Evolutionary conservation across 2,797 vertebrate species (phyloP).

Genomic region (Spinus olivaceus): DNA sequence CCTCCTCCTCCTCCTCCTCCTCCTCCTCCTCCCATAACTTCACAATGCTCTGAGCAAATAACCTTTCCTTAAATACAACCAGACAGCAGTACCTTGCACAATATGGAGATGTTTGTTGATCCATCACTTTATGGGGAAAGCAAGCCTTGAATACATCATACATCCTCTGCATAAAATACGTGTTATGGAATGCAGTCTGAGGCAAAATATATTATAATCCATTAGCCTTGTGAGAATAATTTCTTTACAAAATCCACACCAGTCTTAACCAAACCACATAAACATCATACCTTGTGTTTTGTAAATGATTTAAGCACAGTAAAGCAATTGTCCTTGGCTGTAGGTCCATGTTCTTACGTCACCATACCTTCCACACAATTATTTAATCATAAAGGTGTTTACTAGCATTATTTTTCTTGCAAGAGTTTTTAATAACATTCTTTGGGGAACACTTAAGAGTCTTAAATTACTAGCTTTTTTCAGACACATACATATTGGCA

Average conservation of each 20-base stretch:
- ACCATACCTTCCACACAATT: neutral
- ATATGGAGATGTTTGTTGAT: neutral
- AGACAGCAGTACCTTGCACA: neutral
- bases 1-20: neutral
- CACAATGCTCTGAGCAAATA: neutral
- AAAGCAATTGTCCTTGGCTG: constrained; percentile 45
- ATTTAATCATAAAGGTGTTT: constrained; percentile 41
- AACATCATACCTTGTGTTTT: constrained; percentile 19
- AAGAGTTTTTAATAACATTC: constrained; percentile 19
- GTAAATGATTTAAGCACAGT: neutral
- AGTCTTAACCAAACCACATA: constrained; percentile 8
- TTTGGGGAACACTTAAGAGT: neutral
- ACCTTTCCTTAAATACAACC: neutral
- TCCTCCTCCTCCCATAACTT: neutral
- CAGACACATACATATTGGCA: neutral
- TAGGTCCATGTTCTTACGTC: neutral
- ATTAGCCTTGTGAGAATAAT: constrained; percentile 16
- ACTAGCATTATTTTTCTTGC: constrained; percentile 14
- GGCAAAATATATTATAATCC: constrained; percentile 18
- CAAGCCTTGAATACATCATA: neutral
- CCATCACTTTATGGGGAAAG: neutral
- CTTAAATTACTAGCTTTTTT: constrained; percentile 32
- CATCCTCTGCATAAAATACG: neutral
- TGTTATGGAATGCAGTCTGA: neutral
- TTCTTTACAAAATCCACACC: neutral